Evolutionary conservation across 64 coral and sea anemone species (phyloP), one percentile per base, ranked within the genome.

Genomic region (Pocillopora verrucosa): DNA sequence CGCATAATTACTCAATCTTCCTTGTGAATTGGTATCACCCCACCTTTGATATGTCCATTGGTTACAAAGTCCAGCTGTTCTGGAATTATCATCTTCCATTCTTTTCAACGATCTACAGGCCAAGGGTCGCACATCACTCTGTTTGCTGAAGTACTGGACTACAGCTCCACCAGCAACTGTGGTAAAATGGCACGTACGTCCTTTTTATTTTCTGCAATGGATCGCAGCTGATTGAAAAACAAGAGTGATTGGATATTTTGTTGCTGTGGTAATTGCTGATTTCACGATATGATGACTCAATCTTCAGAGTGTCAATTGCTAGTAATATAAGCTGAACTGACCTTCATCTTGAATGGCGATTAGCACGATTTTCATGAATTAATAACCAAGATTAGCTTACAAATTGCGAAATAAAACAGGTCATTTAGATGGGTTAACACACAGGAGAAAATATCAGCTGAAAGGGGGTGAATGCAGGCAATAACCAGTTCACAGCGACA

Each of bases 101-200:
- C 0, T 16, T 5, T 38, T 2, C 16, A 19, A 78, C 36, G 36
- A 78, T 13, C 76, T 35, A 78, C 76, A 78, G 30, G 56, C 16
- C 19, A 17, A 13, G 16, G 76, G 76, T 0, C 13, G 36, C 15
- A 6, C 16, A 22, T 45, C 13, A 0, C 12, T 78, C 36, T 45
- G 11, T 5, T 5, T 13, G 37, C 56, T 58, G 56, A 78, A 51
- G 36, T 78, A 78, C 36, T 38, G 37, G 36, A 86, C 36, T 22
- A 73, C 67, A 86, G 62, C 83, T 9, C 38, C 38, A 38, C 67
- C 83, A 36, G 65, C 22, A 51, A 51, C 62, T 10, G 83, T 86
- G 63, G 70, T 86, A 9, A 56, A 15, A 67, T 86, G 64, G 56
- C 57, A 72, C 45, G 65, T 73, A 22, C 65, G 12, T 58, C 83